Evolutionary conservation across 2,888 invertebrate genomes (phyloP), one percentile per base, ranked within the genome.

Genomic region (Morpho helenor): DNA sequence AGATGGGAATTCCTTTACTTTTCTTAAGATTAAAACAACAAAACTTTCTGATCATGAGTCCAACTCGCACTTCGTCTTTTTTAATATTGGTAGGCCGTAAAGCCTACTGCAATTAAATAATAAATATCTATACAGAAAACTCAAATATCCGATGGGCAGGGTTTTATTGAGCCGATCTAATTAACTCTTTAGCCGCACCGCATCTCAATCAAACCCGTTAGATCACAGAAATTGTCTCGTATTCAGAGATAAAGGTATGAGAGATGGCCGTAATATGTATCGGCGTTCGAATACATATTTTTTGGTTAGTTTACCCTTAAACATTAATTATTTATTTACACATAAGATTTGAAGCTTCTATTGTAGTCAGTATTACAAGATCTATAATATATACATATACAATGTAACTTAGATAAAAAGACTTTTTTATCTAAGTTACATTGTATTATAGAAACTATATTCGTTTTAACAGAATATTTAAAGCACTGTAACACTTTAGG

Each of bases 151-250:
- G 49, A 56, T 49, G 53, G 61, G 55, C 47, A 23, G 58, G 50
- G 55, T 65, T 68, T 72, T 69, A 75, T 74, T 77, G 76, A 69
- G 53, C 46, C 56, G 62, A 71, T 74, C 76, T 79, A 79, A 81
- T 83, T 80, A 81, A 74, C 76, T 77, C 72, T 73, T 74, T 68
- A 74, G 63, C 64, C 69, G 69, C 67, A 69, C 74, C 73, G 77
- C 76, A 69, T 82, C 84, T 86, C 79, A 85, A 87, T 87, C 80
- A 78, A 76, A 79, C 62, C 75, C 74, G 82, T 63, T 61, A 57
- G 59, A 63, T n/a, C 49, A 55, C 68, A 82, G 84, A 82, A 83
- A 82, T 79, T 80, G 71, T 70, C 74, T 82, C 10, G 42, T 54
- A 54, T 16, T 22, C 16, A 16, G 16, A 16, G 2, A 31, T 31